Base-by-base conservation (phyloP, 2,113 vertebrate genomes). In the Scomber japonicus region DNA sequence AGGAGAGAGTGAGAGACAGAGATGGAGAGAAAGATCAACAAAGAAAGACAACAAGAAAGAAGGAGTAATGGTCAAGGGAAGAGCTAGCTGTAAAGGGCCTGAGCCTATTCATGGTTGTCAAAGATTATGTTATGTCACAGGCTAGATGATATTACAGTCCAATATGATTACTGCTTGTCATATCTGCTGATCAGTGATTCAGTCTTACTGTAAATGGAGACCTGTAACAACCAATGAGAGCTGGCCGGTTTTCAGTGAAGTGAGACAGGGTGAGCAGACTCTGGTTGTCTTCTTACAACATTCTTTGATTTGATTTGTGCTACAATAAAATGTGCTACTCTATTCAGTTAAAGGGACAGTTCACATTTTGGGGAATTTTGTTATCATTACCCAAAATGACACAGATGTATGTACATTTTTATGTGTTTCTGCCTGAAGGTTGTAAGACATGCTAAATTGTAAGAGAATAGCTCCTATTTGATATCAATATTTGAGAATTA, bases 1-100 rank as follows among this genome's bases (percentile, higher is more conserved):
- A 62, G 11, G 48, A 71, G 66, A 73, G 11, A 64, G 49, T 55
- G 45, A 59, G 70, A 53, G 64, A 73, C 77, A 64, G 46, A 60
- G 76, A 79, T 17, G n/a, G 48, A 76, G 56, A 65, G 48, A 68
- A 56, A 17, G 40, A 68, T 53, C 71, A 46, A 68, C 17, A 45
- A 17, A 69, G 13, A 64, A 6, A 62, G 78, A 64, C 15, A 19
- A 16, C n/a, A 27, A 30, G 12, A 35, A 27, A 61, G 19, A 44
- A 59, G 15, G 53, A 80, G 46, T 35, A 3, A 53, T 35, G 8
- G 9, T 30, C 1, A 56, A 54, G 24, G 16, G 24, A 31, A 78
- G 59, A 40, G 14, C 6, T 48, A 7, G n/a, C 14, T 54, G 2
- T 54, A 10, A 73, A 75, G 11, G 48, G 65, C 50, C 56, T 17